These are phyloP conservation scores for Hippopotamyrus pictus DNA, from an alignment of 2,797 vertebrate species.

Conservation along the genomic window DNA sequence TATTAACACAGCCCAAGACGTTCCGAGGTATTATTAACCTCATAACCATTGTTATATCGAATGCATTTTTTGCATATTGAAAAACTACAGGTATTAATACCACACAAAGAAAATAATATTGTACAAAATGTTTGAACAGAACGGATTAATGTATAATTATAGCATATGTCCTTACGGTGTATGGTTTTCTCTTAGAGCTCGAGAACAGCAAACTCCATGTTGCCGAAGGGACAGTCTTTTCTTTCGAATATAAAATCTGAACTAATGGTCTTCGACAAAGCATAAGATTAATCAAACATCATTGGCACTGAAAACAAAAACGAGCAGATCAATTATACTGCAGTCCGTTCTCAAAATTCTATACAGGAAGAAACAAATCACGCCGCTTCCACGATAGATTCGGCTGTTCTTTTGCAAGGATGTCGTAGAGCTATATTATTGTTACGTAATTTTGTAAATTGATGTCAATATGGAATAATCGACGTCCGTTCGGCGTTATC, in stretches of 20 bases:
- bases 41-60: background rate
- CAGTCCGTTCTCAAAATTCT: slow-evolving; percentile 1
- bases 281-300: slow-evolving; percentile 4
- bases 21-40: background rate
- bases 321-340: background rate
- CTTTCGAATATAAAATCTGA: slow-evolving; percentile 24
- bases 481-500: slow-evolving; percentile 9
- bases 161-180: slow-evolving; percentile 30
- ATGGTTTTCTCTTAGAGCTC: slow-evolving; percentile 43
- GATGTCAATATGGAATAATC: background rate
- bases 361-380: slow-evolving; percentile 28
- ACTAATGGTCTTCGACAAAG: background rate
- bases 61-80: background rate
- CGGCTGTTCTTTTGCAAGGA: background rate
- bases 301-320: slow-evolving; percentile 1
- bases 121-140: background rate
- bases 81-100: background rate
- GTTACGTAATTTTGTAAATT: background rate
- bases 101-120: background rate
- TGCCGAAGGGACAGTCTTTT: slow-evolving; percentile 32
- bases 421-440: background rate
- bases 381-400: background rate
- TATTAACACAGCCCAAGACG: background rate
- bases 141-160: slow-evolving; percentile 8
- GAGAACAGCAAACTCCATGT: slow-evolving; percentile 49